Base-by-base conservation (phyloP, 2,797 vertebrate species). In the Melanotaenia pygmaea region DNA sequence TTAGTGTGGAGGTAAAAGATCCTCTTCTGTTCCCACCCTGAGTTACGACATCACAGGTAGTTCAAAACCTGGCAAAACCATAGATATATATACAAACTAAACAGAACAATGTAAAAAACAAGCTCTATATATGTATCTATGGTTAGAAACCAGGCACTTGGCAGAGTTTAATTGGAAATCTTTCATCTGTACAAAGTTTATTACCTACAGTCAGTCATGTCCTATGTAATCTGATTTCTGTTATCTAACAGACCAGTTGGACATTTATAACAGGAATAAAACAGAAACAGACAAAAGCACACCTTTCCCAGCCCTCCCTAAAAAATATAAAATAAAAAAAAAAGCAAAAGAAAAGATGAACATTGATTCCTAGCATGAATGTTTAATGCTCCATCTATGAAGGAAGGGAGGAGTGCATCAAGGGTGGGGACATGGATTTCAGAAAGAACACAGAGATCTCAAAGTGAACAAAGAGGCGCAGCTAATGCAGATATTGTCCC, bases 251-350 rank as follows among this genome's bases (percentile, higher is more conserved):
- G 93, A 95, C 92, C 94, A 95, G 92, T 92, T 94, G 77, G 69
- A 97, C 95, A 95, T 93, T 95, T 94, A 94, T 91, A 95, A 96
- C 95, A 96, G 89, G 94, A 91, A 95, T 59, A 70, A 70, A 78
- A 72, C 94, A 93, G 94, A 94, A 95, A 95, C 80, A 88, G 8
- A 57, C 34, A 34, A 5, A 94, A 94, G 91, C 91, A 90, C 92
- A 94, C 38, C 32, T 45, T 60, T 67, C 73, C 75, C 16, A 12
- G 30, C 24, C 51, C 38, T 54, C 70, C 61, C 64, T 64, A 51
- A 38, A 30, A 12, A 53, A 53, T 22, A 34, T 40, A 40, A 26
- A 51, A 59, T 57, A 40, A 87, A 85, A 87, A 92, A 87, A 86
- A 86, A 92, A 82, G 89, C 90, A 92, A 90, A 4, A 40, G 4